Conservation (phyloP, 2,113 vertebrate genomes). For the Cinclus mexicanus region DNA sequence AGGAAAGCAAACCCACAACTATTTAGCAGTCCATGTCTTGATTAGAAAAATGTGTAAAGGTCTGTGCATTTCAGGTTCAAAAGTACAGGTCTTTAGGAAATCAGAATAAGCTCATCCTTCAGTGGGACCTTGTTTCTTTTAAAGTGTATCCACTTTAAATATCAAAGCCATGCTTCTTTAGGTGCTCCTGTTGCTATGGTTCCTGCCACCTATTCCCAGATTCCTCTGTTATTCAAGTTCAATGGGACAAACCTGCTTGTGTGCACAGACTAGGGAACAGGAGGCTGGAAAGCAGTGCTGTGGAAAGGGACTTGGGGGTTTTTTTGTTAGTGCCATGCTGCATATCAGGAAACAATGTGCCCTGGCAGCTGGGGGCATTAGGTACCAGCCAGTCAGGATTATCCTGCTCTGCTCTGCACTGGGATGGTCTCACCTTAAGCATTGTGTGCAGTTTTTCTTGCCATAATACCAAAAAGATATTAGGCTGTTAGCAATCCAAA, state of each 20-base stretch:
- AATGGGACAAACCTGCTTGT: neutral
- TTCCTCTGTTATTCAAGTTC: neutral
- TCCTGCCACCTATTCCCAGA: neutral
- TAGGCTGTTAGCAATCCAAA: neutral
- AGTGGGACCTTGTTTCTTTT: neutral
- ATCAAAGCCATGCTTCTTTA: neutral
- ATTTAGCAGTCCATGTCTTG: neutral
- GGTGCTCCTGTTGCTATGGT: neutral
- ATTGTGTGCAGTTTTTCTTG: neutral
- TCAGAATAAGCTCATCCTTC: neutral
- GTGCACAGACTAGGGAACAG: neutral
- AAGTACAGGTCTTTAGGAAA: neutral
- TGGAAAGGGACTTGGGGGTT: neutral
- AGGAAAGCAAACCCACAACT: neutral
- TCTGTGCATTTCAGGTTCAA: neutral
- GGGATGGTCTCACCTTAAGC: neutral
- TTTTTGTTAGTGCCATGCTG: neutral
- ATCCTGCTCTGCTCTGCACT: neutral
- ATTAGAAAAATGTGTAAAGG: neutral
- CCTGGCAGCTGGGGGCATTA: neutral
- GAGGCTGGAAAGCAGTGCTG: neutral
- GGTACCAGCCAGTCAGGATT: neutral
- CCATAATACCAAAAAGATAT: neutral
- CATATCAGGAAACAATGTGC: neutral
- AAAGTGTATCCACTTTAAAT: neutral